Evolutionary conservation across 2,888 invertebrate genomes (phyloP).

Genomic region (Aporophyla lueneburgensis): DNA sequence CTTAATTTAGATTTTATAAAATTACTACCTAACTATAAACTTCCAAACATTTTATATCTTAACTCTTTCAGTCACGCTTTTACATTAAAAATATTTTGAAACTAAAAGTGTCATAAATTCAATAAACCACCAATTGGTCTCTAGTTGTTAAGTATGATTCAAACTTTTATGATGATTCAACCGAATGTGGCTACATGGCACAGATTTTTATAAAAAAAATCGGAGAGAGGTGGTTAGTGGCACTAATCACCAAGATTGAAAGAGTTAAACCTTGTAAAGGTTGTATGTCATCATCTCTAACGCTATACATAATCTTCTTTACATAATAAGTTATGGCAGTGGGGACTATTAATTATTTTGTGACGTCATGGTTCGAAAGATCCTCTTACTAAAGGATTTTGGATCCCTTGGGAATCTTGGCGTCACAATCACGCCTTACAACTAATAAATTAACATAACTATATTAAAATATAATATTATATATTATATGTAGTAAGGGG

Average conservation of each 20-base stretch:
- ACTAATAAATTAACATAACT: background rate
- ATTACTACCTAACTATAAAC: background rate
- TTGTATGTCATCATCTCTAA: background rate
- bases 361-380: slow-evolving; percentile 24
- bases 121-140: too few species aligned
- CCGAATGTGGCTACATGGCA: too few species aligned
- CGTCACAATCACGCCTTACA: background rate
- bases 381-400: slow-evolving; percentile 3
- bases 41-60: background rate
- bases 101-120: too few species aligned
- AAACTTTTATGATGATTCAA: too few species aligned
- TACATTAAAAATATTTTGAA: too few species aligned
- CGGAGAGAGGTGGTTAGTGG: too few species aligned
- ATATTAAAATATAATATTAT: background rate
- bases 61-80: background rate
- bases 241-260: too few species aligned
- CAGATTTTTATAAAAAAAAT: too few species aligned
- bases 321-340: slow-evolving; percentile 50
- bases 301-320: slow-evolving; percentile 18
- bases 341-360: slow-evolving; percentile 21
- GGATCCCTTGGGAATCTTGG: background rate
- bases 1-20: background rate
- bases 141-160: too few species aligned
- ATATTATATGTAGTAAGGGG: background rate
- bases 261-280: background rate